phyloP scores from a whole-genome alignment of 2,113 vertebrate genomes.

The Gorsachius goisagi region DNA sequence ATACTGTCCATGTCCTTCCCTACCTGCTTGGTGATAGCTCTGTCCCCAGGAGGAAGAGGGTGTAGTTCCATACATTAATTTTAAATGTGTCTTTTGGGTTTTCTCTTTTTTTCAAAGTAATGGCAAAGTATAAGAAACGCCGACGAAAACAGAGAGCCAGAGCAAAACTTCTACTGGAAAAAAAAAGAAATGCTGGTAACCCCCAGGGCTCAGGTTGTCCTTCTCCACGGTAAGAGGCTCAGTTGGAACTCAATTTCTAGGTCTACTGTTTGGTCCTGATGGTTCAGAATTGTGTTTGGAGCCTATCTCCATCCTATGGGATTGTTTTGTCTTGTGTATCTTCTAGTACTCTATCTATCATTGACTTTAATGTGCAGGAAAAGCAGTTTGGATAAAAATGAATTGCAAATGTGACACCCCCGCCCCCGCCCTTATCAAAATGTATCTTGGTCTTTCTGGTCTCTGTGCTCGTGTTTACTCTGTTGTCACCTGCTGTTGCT shows the following conservation, averaged over 20 bases:
- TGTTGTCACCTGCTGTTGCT: background rate
- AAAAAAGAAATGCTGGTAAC: background rate
- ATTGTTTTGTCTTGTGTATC: background rate
- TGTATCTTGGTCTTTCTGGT: background rate
- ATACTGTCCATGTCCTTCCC: accelerated
- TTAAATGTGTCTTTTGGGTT: background rate
- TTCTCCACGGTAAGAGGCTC: conserved; percentile 43
- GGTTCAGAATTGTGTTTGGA: too few relatives aligned
- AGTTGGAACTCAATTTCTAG: background rate
- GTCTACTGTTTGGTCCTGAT: background rate
- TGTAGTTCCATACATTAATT: background rate
- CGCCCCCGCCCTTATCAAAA: background rate
- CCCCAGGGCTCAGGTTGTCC: background rate
- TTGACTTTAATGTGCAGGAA: background rate
- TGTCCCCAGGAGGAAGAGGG: accelerated
- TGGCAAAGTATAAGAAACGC: conserved; percentile 65
- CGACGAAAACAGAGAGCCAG: conserved; percentile 50
- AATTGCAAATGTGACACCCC: background rate
- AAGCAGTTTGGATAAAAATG: background rate
- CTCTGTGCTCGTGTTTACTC: background rate
- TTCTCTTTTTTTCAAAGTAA: conserved; percentile 33
- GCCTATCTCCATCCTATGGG: too few relatives aligned
- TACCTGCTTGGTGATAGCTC: background rate
- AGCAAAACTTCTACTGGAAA: background rate
- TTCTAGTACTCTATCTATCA: background rate